These are phyloP conservation scores for Lepidurus couesii DNA, from an alignment of 1,140 invertebrate genomes.

Conservation along the genomic window DNA sequence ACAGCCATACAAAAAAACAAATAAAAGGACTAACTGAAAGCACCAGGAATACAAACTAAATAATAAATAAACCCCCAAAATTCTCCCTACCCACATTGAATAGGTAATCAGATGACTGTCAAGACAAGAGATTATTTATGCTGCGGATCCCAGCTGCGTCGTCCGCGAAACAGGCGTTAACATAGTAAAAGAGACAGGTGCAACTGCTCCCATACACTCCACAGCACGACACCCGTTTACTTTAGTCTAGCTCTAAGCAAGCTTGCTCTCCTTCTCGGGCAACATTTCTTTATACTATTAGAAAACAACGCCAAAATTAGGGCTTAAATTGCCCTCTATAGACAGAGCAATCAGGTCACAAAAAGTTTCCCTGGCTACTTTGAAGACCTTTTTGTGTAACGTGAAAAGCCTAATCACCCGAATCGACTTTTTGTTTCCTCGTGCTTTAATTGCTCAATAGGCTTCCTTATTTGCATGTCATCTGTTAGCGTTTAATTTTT, in stretches of 20 bases:
- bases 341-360: too few relatives aligned
- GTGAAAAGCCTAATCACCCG: too few relatives aligned
- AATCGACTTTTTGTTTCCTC: too few relatives aligned
- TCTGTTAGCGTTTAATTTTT: too few relatives aligned
- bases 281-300: background rate
- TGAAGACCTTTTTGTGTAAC: too few relatives aligned
- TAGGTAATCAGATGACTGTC: conserved; percentile 15
- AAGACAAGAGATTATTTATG: conserved; percentile 22
- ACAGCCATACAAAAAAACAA: background rate
- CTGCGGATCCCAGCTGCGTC: background rate
- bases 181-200: conserved; percentile 6
- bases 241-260: background rate
- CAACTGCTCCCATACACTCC: conserved; percentile 4
- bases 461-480: too few relatives aligned
- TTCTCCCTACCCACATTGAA: conserved; percentile 2
- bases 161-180: background rate
- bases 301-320: background rate
- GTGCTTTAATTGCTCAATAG: too few relatives aligned
- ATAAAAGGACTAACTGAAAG: background rate
- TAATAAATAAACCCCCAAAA: background rate
- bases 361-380: too few relatives aligned
- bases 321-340: background rate
- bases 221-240: background rate
- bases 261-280: background rate
- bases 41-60: background rate